Conservation (phyloP, 2,888 invertebrate genomes). For the Drosophila anomelani region DNA sequence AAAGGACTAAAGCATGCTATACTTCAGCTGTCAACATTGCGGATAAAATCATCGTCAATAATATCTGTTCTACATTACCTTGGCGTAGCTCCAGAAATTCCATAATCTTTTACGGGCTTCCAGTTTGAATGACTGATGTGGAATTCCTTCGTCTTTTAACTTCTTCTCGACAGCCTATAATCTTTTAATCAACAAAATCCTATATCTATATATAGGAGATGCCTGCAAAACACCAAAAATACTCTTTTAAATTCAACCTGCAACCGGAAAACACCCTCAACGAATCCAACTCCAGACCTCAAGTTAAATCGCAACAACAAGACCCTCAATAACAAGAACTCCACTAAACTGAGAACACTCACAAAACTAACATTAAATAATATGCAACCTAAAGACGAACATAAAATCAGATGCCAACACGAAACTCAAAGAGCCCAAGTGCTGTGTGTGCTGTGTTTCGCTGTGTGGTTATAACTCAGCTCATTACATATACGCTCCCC, state of each 20-base stretch:
- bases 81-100: not conserved
- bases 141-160: not conserved
- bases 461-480: constrained; percentile 13
- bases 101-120: not conserved
- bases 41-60: not conserved
- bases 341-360: constrained; percentile 8
- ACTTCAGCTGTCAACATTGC: too few species aligned
- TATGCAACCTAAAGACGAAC: constrained; percentile 17
- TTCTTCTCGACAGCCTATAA: constrained; percentile 2
- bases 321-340: constrained; percentile 7
- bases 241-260: not conserved
- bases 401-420: constrained; percentile 21
- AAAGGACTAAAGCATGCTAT: not conserved
- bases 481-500: constrained; percentile 18
- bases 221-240: constrained; percentile 1
- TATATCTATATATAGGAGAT: not conserved
- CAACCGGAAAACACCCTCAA: constrained; percentile 3
- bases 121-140: not conserved
- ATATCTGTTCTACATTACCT: not conserved
- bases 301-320: constrained; percentile 7
- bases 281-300: constrained; percentile 4
- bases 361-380: constrained; percentile 35
- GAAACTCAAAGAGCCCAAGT: constrained; percentile 7
- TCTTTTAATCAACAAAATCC: constrained; percentile 7
- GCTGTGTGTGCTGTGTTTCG: constrained; percentile 29